Percentiles rank a stretch among this genome's conserved stretches.
Evolutionary conservation across 2,113 vertebrate species (phyloP).

Genomic region (Plecturocebus donacophilus): DNA sequence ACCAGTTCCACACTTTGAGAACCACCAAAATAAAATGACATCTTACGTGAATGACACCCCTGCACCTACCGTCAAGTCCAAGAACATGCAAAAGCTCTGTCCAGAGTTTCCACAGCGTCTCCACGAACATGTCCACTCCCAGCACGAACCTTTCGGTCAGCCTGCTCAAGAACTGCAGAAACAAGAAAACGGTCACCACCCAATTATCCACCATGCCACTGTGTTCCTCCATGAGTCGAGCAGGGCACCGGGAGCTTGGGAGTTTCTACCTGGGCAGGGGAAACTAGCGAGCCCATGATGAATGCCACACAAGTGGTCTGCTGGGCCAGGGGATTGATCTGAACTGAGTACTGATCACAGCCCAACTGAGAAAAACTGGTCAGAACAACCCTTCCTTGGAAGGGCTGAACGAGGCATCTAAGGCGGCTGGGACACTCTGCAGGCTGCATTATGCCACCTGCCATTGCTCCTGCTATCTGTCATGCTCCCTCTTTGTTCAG

Average conservation of each 20-base stretch:
- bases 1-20: background rate
- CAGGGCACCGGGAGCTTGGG: rapidly evolving
- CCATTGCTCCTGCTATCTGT: background rate
- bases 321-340: rapidly evolving
- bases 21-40: background rate
- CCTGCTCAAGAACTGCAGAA: slow-evolving; percentile 93
- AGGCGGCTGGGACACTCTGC: rapidly evolving
- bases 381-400: too few species aligned
- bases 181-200: background rate
- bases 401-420: rapidly evolving
- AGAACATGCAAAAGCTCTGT: slow-evolving; percentile 95
- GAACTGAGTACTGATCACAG: rapidly evolving
- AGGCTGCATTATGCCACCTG: rapidly evolving
- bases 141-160: slow-evolving; percentile 95
- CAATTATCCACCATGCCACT: rapidly evolving
- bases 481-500: background rate
- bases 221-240: rapidly evolving
- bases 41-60: background rate
- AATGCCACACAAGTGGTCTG: rapidly evolving
- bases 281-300: rapidly evolving
- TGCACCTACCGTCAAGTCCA: slow-evolving; percentile 94
- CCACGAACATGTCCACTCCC: slow-evolving; percentile 94
- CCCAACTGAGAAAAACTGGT: rapidly evolving
- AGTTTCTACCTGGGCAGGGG: rapidly evolving
- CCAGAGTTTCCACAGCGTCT: slow-evolving; percentile 96